phyloP scores from a whole-genome alignment of 2,888 invertebrate species.

The Lomographa bimaculata region DNA sequence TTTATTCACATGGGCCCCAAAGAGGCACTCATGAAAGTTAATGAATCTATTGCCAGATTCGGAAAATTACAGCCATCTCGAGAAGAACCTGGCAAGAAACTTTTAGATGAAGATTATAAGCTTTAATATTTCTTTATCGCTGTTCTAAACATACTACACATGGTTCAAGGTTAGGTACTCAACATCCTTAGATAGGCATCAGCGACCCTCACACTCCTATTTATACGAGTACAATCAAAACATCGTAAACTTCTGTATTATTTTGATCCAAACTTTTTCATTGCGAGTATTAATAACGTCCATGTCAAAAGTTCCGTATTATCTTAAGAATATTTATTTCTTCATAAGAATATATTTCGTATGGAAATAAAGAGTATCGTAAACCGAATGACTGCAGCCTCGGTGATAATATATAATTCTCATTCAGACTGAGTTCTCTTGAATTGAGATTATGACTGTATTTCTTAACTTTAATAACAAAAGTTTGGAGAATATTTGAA shows the following conservation, averaged over 20 bases:
- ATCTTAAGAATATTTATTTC: slow-evolving; percentile 21
- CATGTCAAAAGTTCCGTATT: slow-evolving; percentile 30
- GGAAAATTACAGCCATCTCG: no score
- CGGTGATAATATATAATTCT: slow-evolving; percentile 7
- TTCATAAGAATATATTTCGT: slow-evolving; percentile 19
- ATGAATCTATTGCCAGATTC: no score
- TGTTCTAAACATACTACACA: no score
- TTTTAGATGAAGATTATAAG: no score
- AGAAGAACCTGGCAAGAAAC: no score
- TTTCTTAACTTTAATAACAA: slow-evolving; percentile 1
- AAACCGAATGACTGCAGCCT: slow-evolving; percentile 8
- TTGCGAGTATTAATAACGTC: slow-evolving; percentile 30
- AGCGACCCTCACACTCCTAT: slow-evolving; percentile 8
- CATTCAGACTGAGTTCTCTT: neutral
- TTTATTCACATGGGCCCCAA: no score
- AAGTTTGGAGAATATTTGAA: neutral
- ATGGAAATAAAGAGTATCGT: slow-evolving; percentile 16
- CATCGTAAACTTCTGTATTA: slow-evolving; percentile 29
- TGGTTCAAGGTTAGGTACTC: no score
- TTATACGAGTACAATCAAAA: slow-evolving; percentile 29
- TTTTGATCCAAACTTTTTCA: slow-evolving; percentile 35
- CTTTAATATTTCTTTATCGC: no score
- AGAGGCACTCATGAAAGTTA: no score
- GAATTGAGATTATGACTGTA: slow-evolving; percentile 2
- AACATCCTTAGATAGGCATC: no score